phyloP scores from a whole-genome alignment of 2,113 vertebrate genomes.

The Cyanocitta stelleri region DNA sequence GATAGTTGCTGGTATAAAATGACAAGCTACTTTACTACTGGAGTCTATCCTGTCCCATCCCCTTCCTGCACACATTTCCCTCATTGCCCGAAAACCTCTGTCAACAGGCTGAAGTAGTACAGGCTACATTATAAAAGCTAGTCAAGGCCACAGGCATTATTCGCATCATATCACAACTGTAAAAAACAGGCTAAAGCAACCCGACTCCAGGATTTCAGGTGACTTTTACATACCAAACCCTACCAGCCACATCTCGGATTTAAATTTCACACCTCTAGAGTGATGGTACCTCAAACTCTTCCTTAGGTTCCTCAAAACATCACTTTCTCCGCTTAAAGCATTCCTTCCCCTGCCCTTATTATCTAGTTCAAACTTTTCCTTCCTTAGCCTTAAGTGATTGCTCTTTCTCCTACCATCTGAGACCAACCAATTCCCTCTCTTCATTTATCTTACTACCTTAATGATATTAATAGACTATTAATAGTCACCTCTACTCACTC shows the following conservation, averaged over 20 bases:
- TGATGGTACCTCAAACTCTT: background rate
- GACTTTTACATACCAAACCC: background rate
- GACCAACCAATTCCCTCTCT: constrained; percentile 59
- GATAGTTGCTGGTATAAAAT: background rate
- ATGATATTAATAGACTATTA: constrained; percentile 57
- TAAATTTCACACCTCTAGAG: background rate
- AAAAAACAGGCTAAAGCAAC: background rate
- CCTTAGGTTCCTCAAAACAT: background rate
- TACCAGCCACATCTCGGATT: background rate
- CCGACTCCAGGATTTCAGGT: background rate
- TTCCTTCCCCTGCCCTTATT: background rate
- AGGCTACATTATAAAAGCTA: background rate
- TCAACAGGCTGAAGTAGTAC: background rate
- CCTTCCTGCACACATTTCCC: background rate
- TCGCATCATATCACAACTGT: background rate
- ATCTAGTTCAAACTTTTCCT: constrained; percentile 58
- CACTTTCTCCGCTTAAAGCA: constrained; percentile 3
- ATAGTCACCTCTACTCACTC: constrained; percentile 56
- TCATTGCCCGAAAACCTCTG: background rate
- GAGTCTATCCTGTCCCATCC: background rate
- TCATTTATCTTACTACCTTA: constrained; percentile 57
- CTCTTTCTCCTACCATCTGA: constrained; percentile 42
- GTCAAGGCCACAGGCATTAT: background rate
- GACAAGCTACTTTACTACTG: background rate
- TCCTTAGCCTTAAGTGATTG: constrained; percentile 24